phyloP scores from a whole-genome alignment of 2,113 vertebrate species.

The Cololabis saira region DNA sequence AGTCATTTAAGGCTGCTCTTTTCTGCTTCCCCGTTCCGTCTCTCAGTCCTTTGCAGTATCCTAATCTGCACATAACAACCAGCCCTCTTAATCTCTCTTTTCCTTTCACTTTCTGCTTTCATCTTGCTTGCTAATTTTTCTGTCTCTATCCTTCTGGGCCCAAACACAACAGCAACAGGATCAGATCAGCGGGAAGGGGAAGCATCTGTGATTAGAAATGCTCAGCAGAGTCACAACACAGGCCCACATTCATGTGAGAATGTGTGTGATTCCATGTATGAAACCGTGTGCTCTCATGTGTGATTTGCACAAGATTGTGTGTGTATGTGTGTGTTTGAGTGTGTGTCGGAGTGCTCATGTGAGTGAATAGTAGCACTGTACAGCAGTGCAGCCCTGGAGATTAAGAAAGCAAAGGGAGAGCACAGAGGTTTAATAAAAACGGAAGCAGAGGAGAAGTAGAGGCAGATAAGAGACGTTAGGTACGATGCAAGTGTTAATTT shows the following conservation, averaged over 20 bases:
- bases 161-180: slow-evolving; percentile 38
- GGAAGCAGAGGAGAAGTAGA: slow-evolving; percentile 43
- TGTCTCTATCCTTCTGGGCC: slow-evolving; percentile 31
- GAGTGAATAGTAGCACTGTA: slow-evolving; percentile 18
- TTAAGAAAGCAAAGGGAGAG: slow-evolving; percentile 57
- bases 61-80: slow-evolving; percentile 28
- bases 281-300: slow-evolving; percentile 46
- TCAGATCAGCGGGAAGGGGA: slow-evolving; percentile 33
- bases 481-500: slow-evolving; percentile 55
- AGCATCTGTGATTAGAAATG: slow-evolving; percentile 42
- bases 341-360: slow-evolving; percentile 8
- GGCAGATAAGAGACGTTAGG: slow-evolving; percentile 50
- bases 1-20: slow-evolving; percentile 55
- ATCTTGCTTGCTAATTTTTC: slow-evolving; percentile 28
- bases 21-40: slow-evolving; percentile 42
- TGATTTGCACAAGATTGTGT: slow-evolving; percentile 25
- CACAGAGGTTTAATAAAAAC: slow-evolving; percentile 67
- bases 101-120: slow-evolving; percentile 30
- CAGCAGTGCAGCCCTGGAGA: slow-evolving; percentile 52
- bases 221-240: slow-evolving; percentile 18
- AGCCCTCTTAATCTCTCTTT: not conserved
- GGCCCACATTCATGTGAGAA: slow-evolving; percentile 25
- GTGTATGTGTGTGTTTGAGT: slow-evolving; percentile 22
- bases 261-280: slow-evolving; percentile 36
- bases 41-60: slow-evolving; percentile 55